Base-by-base conservation (phyloP, 2,113 vertebrate genomes). In the Phrynosoma blainvillii region DNA sequence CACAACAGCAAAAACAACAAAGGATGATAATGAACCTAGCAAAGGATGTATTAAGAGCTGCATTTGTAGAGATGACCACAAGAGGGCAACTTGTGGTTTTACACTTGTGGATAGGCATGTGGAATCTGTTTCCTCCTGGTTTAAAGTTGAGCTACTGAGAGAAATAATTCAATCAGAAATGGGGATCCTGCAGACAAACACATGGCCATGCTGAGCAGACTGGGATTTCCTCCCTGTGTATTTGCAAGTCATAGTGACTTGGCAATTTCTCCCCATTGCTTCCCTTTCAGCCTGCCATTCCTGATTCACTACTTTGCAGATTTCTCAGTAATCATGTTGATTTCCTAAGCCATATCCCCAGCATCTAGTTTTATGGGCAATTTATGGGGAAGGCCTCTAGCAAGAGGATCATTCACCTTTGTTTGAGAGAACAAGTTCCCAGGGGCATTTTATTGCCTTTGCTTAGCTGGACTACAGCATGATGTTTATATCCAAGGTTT, bases 401-500 rank as follows among this genome's bases (percentile, higher is more conserved):
- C 13, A 88, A 82, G 74, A 12, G 59, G 16, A 9, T 12, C 16
- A 81, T 62, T 87, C 54, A 42, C 68, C 30, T 81, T 87, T 85
- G 54, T 86, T 74, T 74, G 30, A 21, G 36, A 79, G 30, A 27
- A 54, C 27, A 79, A 68, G 84, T 27, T 82, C 36, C 81, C 18
- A 30, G 68, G 78, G 32, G 36, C 32, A 47, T 87, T 81, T 87
- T 82, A 82, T 82, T 87, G 79, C 54, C 18, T 32, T 82, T 10
- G 70, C 11, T 77, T 83, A 68, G 59, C 23, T 52, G 30, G 27
- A 20, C 32, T 23, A 79, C 42, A 54, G 27, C 66, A 30, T 76
- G 32, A 76, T 85, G 70, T 85, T 85, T 82, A 82, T 47, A 87
- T 74, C 59, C 14, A 47, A 7, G 79, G 23, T 82, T 66, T 70